phyloP scores from a whole-genome alignment of 2,888 invertebrate genomes.

The Pyrochroa serraticornis region DNA sequence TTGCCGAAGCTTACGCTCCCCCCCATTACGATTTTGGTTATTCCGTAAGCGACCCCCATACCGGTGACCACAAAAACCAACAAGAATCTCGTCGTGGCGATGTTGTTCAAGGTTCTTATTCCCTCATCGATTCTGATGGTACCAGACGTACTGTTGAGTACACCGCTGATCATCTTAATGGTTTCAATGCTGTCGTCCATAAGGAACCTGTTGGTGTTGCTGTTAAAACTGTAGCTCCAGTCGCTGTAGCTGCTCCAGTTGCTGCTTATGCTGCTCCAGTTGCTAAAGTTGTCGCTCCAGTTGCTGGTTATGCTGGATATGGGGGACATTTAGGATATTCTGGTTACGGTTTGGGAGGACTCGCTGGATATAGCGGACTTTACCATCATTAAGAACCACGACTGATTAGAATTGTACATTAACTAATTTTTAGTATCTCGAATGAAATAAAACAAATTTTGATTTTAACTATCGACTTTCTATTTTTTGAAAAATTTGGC shows the following conservation, averaged over 20 bases:
- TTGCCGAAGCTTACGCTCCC: constrained; percentile 51
- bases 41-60: too few relatives aligned
- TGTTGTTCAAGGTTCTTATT: constrained; percentile 45
- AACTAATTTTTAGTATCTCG: too few relatives aligned
- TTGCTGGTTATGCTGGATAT: constrained; percentile 35
- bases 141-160: constrained; percentile 61
- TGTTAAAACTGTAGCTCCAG: constrained; percentile 41
- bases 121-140: constrained; percentile 62
- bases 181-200: constrained; percentile 62
- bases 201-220: constrained; percentile 57
- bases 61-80: too few relatives aligned
- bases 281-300: constrained; percentile 51
- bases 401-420: too few relatives aligned
- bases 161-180: constrained; percentile 60
- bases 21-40: constrained; percentile 51
- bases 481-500: too few relatives aligned
- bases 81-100: too few relatives aligned
- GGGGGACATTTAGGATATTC: neutral
- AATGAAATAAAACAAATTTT: too few relatives aligned
- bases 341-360: too few relatives aligned
- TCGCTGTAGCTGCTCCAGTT: constrained; percentile 43
- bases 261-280: constrained; percentile 41
- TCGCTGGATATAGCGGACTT: too few relatives aligned
- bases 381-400: too few relatives aligned
- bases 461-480: too few relatives aligned